These are phyloP conservation scores for Cyprinus carpio DNA, from an alignment of 2,113 vertebrate species.

Conservation along the genomic window DNA sequence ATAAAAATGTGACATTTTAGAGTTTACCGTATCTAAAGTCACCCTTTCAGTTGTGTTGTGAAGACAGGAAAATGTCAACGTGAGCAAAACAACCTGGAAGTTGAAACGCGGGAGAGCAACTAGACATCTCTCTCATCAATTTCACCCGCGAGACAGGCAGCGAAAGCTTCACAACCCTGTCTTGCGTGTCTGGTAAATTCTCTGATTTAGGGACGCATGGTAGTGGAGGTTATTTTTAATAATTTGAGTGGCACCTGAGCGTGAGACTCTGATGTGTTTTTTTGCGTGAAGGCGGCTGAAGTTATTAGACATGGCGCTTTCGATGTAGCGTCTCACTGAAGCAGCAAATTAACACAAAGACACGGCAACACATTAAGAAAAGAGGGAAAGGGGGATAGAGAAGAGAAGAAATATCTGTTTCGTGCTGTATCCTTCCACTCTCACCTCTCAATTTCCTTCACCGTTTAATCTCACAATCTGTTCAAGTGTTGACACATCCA, in stretches of 20 bases:
- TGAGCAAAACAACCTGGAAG: slow-evolving; percentile 9
- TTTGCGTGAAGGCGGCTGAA: slow-evolving; percentile 57
- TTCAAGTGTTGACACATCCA: slow-evolving; percentile 26
- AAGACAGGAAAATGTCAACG: background rate
- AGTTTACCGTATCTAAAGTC: background rate
- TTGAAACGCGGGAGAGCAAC: background rate
- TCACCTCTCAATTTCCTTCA: slow-evolving; percentile 26
- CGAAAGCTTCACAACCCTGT: background rate
- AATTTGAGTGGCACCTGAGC: slow-evolving; percentile 71
- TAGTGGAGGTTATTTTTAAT: slow-evolving; percentile 74
- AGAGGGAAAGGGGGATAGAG: slow-evolving; percentile 20
- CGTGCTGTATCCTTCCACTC: background rate
- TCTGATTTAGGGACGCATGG: slow-evolving; percentile 64
- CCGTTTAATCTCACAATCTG: slow-evolving; percentile 33
- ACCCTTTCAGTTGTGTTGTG: background rate
- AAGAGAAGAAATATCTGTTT: background rate
- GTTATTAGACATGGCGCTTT: slow-evolving; percentile 76
- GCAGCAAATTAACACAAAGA: slow-evolving; percentile 82
- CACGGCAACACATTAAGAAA: slow-evolving; percentile 67
- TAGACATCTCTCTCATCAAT: slow-evolving; percentile 4
- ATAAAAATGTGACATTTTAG: slow-evolving; percentile 8
- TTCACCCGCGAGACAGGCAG: background rate
- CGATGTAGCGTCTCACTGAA: slow-evolving; percentile 82
- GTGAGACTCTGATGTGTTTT: slow-evolving; percentile 61
- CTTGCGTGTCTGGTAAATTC: slow-evolving; percentile 29